A percentile compares a stretch with the other conserved stretches of the same genome.
These are phyloP conservation scores for Latheticus oryzae DNA, from an alignment of 2,888 invertebrate genomes.

Conservation along the genomic window DNA sequence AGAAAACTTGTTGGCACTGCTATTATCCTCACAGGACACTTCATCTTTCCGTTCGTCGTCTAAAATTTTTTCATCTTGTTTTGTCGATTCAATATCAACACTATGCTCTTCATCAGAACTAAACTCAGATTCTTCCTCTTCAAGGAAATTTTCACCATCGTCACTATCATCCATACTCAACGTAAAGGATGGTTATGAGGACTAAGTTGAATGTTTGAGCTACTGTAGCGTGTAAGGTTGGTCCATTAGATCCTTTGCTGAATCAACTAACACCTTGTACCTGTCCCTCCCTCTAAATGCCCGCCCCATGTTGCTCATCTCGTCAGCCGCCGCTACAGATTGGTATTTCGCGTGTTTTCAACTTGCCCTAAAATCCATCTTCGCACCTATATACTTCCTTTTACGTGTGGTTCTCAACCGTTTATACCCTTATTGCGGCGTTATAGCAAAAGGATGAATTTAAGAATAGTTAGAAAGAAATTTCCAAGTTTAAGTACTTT, in stretches of 20 bases:
- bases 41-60: conserved; percentile 46
- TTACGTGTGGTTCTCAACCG: conserved; percentile 52
- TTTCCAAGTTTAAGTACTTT: no score
- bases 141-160: conserved; percentile 47
- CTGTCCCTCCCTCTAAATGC: conserved; percentile 48
- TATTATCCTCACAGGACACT: conserved; percentile 48
- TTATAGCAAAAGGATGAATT: no score
- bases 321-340: conserved; percentile 61
- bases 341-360: conserved; percentile 65
- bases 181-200: conserved; percentile 46
- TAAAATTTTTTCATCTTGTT: conserved; percentile 43
- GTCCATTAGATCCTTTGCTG: conserved; percentile 61
- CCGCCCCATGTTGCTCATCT: conserved; percentile 53
- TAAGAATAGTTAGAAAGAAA: no score
- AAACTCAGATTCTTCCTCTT: conserved; percentile 46
- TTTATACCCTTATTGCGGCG: conserved; percentile 47
- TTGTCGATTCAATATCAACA: conserved; percentile 56
- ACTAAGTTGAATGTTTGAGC: conserved; percentile 49
- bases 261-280: conserved; percentile 60
- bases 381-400: conserved; percentile 62
- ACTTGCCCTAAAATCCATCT: conserved; percentile 62
- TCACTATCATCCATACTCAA: conserved; percentile 39
- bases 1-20: conserved; percentile 59
- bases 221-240: conserved; percentile 54
- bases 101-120: conserved; percentile 54